Conservation (phyloP, 2,113 vertebrate species). For the Myrmophylax atrothorax region DNA sequence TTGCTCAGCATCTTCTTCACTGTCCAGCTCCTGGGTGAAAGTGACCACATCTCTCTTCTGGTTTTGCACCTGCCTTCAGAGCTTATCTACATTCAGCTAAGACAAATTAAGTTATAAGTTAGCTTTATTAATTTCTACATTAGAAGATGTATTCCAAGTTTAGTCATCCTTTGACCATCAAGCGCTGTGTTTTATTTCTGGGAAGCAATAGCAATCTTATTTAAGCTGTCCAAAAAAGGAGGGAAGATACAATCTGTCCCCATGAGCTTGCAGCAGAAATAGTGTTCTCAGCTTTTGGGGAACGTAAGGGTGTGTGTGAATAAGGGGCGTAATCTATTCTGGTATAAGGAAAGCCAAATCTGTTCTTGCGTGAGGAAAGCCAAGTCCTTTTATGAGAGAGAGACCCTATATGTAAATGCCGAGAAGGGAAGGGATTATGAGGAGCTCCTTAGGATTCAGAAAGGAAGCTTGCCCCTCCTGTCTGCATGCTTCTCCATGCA, state of each 20-base stretch:
- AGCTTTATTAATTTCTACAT: background rate
- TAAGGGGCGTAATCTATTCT: conserved; percentile 5
- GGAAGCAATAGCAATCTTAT: background rate
- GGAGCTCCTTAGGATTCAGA: background rate
- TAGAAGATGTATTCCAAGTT: background rate
- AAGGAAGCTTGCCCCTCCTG: background rate
- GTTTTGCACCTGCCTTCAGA: background rate
- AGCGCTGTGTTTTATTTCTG: background rate
- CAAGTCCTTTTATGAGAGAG: background rate
- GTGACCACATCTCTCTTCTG: background rate
- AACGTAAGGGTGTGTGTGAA: background rate
- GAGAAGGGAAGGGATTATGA: background rate
- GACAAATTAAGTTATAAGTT: background rate
- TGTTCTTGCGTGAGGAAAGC: background rate
- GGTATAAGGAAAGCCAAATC: conserved; percentile 18
- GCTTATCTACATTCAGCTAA: background rate
- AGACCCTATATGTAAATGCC: background rate
- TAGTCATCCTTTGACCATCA: background rate
- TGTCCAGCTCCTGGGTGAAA: background rate
- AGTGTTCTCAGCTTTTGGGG: background rate
- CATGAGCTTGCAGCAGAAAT: conserved; percentile 12
- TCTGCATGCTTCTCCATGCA: background rate
- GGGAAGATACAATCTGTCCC: conserved; percentile 33
- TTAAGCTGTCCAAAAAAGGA: conserved; percentile 31
- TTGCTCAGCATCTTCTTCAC: background rate